A percentile compares a stretch with the other conserved stretches of the same genome.
Conservation (phyloP, 2,113 vertebrate genomes). For the Calidris pygmaea region DNA sequence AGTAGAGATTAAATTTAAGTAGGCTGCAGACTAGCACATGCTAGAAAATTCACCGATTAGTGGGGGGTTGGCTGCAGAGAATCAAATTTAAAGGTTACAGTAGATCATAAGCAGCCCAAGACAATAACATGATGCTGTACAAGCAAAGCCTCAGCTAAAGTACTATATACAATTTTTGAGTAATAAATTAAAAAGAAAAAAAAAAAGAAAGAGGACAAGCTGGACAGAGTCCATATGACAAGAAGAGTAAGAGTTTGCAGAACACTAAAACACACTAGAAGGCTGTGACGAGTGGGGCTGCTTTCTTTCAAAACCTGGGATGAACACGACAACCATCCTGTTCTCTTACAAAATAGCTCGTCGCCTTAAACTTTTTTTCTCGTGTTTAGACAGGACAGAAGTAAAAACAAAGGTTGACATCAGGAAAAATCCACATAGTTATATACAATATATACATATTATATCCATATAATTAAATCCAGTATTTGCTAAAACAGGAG, state of each 20-base stretch:
- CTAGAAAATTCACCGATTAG: not conserved
- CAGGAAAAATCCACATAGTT: not conserved
- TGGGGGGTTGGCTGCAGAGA: not conserved
- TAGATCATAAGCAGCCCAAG: not conserved
- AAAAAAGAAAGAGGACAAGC: not conserved
- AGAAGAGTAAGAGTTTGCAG: not conserved
- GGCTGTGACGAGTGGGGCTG: not conserved
- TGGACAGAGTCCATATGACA: not conserved
- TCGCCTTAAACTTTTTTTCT: not conserved
- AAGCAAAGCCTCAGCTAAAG: not conserved
- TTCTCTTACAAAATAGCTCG: not conserved
- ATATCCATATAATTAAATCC: not conserved
- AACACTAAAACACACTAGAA: not conserved
- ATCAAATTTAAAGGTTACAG: not conserved
- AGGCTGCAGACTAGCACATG: not conserved
- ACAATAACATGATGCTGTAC: not conserved
- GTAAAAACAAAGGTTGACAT: not conserved
- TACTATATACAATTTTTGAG: not conserved
- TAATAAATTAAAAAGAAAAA: not conserved
- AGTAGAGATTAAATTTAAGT: not conserved
- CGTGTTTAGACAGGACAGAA: not conserved
- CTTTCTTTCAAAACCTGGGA: not conserved
- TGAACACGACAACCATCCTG: not conserved
- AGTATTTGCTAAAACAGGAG: not conserved
- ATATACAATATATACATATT: too few relatives aligned